phyloP scores from a whole-genome alignment of 2,888 invertebrate species.

The Lottia gigantea region DNA sequence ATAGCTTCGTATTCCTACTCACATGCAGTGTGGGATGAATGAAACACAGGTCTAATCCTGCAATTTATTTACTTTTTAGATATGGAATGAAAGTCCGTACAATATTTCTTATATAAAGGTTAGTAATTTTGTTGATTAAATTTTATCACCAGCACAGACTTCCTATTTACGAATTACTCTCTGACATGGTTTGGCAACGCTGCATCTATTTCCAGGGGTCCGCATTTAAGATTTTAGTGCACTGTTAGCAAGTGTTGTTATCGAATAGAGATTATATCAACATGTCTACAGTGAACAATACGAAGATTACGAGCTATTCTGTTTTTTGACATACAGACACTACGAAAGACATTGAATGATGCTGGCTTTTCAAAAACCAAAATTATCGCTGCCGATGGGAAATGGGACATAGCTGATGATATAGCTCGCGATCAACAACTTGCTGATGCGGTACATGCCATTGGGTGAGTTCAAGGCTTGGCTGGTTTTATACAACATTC shows the following conservation, averaged over 20 bases:
- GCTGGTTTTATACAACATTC: too few species aligned
- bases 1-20: too few species aligned
- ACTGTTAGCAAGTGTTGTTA: too few species aligned
- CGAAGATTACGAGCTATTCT: neutral
- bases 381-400: neutral
- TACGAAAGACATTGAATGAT: neutral
- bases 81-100: slow-evolving; percentile 5
- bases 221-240: too few species aligned
- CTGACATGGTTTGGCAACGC: too few species aligned
- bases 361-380: neutral
- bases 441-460: neutral
- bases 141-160: too few species aligned
- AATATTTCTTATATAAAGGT: slow-evolving; percentile 7
- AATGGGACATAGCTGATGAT: neutral
- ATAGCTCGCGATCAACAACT: neutral
- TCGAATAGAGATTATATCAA: too few species aligned
- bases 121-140: neutral
- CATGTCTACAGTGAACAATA: too few species aligned
- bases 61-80: neutral
- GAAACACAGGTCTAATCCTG: too few species aligned
- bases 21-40: too few species aligned
- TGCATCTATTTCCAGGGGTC: too few species aligned
- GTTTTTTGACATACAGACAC: neutral
- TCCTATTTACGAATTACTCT: too few species aligned
- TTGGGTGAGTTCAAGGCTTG: neutral